Percentiles rank a stretch among this genome's conserved stretches.
phyloP scores from a whole-genome alignment of 2,888 invertebrate genomes.

The Macrophya annulata region DNA sequence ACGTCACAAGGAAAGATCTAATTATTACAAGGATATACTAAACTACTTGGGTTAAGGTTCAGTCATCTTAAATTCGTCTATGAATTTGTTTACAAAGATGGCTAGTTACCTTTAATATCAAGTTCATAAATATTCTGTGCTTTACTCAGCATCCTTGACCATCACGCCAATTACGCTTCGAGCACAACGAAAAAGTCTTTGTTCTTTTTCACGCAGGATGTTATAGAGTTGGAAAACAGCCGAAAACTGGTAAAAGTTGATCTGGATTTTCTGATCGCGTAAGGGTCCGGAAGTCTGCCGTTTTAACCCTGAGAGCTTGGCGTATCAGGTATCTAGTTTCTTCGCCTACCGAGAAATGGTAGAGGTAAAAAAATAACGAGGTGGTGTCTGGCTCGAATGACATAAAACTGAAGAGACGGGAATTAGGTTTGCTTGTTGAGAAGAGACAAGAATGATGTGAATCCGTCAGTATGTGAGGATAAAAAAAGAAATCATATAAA shows the following conservation, averaged over 20 bases:
- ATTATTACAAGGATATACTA: slow-evolving; percentile 12
- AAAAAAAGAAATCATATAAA: background rate
- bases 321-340: slow-evolving; percentile 27
- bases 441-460: background rate
- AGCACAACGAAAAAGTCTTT: background rate
- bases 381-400: background rate
- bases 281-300: slow-evolving; percentile 35
- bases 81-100: background rate
- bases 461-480: background rate
- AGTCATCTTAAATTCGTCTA: background rate
- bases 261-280: slow-evolving; percentile 22
- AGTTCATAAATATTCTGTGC: background rate
- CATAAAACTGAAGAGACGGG: background rate
- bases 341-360: background rate
- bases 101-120: background rate
- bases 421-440: background rate
- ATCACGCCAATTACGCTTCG: background rate
- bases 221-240: background rate
- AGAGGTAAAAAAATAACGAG: background rate
- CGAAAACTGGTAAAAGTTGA: background rate
- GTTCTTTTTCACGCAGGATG: background rate
- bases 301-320: background rate
- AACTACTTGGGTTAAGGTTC: background rate
- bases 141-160: background rate
- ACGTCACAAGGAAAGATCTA: background rate